Percentiles rank a stretch among this genome's conserved stretches.
Evolutionary conservation across 1,140 invertebrate species (phyloP).

Genomic region (Triops cancriformis): DNA sequence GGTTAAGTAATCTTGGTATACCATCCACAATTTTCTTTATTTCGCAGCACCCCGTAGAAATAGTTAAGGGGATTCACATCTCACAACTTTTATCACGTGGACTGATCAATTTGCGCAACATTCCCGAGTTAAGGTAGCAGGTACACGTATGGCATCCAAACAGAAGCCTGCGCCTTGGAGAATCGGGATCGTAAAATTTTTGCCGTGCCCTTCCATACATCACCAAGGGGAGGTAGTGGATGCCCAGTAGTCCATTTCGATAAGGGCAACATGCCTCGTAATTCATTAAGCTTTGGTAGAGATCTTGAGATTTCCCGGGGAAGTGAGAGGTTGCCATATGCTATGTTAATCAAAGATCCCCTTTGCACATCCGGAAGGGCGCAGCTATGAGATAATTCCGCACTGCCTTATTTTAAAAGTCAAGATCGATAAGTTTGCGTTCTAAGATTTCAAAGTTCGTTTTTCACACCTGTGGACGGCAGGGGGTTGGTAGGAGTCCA

Average conservation of each 20-base stretch:
- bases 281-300: neutral
- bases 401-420: neutral
- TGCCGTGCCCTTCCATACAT: neutral
- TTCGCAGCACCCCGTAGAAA: neutral
- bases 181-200: neutral
- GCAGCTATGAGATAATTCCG: neutral
- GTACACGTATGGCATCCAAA: neutral
- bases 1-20: neutral
- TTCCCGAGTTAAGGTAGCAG: neutral
- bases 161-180: neutral
- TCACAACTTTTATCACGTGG: neutral
- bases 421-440: neutral
- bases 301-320: neutral
- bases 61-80: neutral
- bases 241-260: neutral
- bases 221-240: neutral
- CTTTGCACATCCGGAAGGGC: neutral
- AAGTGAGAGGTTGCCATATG: neutral
- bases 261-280: neutral
- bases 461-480: conserved; percentile 4
- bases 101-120: neutral
- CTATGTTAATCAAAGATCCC: neutral
- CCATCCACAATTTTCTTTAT: neutral
- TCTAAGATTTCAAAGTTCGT: neutral
- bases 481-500: neutral